Conservation (phyloP, 2,888 invertebrate species). For the Diaperis boleti region DNA sequence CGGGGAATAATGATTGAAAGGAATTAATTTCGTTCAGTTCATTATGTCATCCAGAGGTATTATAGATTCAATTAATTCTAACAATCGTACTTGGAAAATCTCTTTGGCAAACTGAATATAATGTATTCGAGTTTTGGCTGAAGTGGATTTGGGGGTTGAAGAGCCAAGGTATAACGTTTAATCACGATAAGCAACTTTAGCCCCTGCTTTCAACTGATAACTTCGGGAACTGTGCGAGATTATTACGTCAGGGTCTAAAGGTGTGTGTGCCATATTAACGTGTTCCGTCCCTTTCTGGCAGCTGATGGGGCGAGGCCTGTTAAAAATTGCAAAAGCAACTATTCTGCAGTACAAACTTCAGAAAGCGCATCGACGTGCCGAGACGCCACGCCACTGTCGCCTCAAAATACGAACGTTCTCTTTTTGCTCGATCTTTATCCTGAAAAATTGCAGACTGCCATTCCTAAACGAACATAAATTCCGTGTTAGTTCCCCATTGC, state of each 20-base stretch:
- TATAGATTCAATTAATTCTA: slow-evolving; percentile 18
- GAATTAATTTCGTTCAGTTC: slow-evolving; percentile 6
- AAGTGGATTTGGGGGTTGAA: slow-evolving; percentile 14
- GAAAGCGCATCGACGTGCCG: too few species aligned
- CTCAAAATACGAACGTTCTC: too few species aligned
- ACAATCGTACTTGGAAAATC: slow-evolving; percentile 12
- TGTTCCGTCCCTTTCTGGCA: slow-evolving; percentile 13
- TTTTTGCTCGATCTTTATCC: neutral
- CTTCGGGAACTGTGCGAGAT: slow-evolving; percentile 30
- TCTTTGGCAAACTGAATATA: slow-evolving; percentile 25
- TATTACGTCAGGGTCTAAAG: slow-evolving; percentile 17
- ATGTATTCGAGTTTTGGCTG: slow-evolving; percentile 10
- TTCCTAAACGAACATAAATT: slow-evolving; percentile 14
- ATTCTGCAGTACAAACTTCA: too few species aligned
- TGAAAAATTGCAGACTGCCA: slow-evolving; percentile 12
- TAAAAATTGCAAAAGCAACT: too few species aligned
- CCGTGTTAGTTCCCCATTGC: neutral
- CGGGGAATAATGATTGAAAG: slow-evolving; percentile 1
- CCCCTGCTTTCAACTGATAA: slow-evolving; percentile 33
- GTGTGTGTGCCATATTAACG: slow-evolving; percentile 27
- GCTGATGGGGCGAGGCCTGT: neutral
- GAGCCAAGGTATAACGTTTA: slow-evolving; percentile 33
- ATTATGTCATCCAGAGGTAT: neutral
- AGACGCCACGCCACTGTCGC: too few species aligned
- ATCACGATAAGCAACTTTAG: slow-evolving; percentile 33